phyloP scores from a whole-genome alignment of 2,888 invertebrate genomes.

The Blastobasis lacticolella region DNA sequence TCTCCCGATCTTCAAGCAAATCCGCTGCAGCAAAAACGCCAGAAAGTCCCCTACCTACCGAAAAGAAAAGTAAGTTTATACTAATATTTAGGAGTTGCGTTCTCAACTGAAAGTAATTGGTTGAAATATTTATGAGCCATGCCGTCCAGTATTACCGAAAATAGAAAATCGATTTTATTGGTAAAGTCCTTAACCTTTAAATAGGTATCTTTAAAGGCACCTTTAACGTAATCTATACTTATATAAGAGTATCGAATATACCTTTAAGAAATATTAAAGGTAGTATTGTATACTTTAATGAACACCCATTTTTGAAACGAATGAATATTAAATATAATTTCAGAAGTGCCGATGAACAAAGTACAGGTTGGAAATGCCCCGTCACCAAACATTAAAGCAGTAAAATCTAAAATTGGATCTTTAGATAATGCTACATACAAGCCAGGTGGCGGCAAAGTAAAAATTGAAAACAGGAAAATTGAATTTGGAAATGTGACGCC shows the following conservation, averaged over 20 bases:
- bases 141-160: conserved; percentile 5
- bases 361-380: conserved; percentile 93
- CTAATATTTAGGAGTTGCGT: neutral
- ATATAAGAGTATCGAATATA: too few relatives aligned
- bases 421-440: conserved; percentile 91
- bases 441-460: conserved; percentile 91
- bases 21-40: conserved; percentile 80
- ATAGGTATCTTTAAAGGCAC: too few relatives aligned
- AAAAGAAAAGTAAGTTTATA: conserved; percentile 81
- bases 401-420: conserved; percentile 94
- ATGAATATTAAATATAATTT: conserved; percentile 19
- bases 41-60: conserved; percentile 69
- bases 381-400: conserved; percentile 92
- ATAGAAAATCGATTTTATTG: conserved; percentile 9
- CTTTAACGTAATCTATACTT: too few relatives aligned
- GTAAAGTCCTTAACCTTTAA: neutral
- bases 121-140: conserved; percentile 11
- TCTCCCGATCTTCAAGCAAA: conserved; percentile 76
- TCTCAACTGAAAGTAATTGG: neutral
- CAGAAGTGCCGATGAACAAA: conserved; percentile 94
- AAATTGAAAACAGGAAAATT: conserved; percentile 90
- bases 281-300: too few relatives aligned
- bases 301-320: neutral
- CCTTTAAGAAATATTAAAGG: too few relatives aligned
- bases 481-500: conserved; percentile 89